Evolutionary conservation across 2,113 vertebrate genomes (phyloP), one percentile per base, ranked within the genome.

Genomic region (Aptenodytes patagonicus): DNA sequence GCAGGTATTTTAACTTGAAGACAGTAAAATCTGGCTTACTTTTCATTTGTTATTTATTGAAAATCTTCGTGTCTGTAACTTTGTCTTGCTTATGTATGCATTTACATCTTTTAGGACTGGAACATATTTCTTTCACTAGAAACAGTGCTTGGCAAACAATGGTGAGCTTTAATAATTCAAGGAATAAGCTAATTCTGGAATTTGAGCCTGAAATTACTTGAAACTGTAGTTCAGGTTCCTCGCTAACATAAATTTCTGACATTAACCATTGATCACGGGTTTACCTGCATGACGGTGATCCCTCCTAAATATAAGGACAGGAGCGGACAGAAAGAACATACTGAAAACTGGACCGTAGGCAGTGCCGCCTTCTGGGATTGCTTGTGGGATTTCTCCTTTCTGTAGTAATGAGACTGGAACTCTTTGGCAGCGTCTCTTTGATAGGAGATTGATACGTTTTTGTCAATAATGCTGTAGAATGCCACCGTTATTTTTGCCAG

Each of bases 381-480:
- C 61, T 91, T 44, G 14, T 76, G 82, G 58, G n/a, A 16, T 83
- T 92, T 87, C 68, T 71, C 32, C 19, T 78, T 68, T 36, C 57
- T 71, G 17, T 60, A 29, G 36, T 52, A 71, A 75, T 68, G 65
- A 89, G 62, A 15, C 20, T 25, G 31, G 34, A 90, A 49, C 18
- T 62, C 18, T n/a, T 42, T 28, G 31, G 19, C 70, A 94, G 65
- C 47, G 26, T 31, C 52, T 55, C 42, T 82, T 29, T 26, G 47
- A 8, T 32, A 17, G 0, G 6, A 38, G n/a, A 49, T 71, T 62
- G 69, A 47, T 55, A 40, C 0, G 1, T 9, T 11, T 64, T 78
- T 78, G 62, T 40, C 52, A 29, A 10, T 52, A 82, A 42, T 34
- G 60, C 51, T 66, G 8, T 70, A 60, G 64, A 57, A 55, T 44